A percentile compares a stretch with the other conserved stretches of the same genome.
Evolutionary conservation across 2,888 invertebrate species (phyloP).

Genomic region (Pachydiplax longipennis): DNA sequence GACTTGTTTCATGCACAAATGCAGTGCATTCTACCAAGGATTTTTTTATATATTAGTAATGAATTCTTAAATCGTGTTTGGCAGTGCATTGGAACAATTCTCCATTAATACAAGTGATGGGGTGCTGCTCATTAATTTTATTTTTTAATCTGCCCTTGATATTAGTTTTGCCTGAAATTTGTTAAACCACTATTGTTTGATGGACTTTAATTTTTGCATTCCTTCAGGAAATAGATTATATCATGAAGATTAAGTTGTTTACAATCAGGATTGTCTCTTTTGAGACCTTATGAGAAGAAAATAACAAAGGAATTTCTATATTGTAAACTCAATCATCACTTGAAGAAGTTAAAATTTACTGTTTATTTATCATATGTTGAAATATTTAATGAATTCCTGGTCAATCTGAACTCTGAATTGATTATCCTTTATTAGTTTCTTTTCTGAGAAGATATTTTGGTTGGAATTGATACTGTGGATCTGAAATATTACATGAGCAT

Average conservation of each 20-base stretch:
- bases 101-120: neutral
- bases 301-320: neutral
- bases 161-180: neutral
- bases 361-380: neutral
- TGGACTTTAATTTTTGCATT: slow-evolving; percentile 8
- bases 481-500: slow-evolving; percentile 26
- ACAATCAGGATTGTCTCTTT: neutral
- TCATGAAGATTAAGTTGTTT: slow-evolving; percentile 21
- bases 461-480: neutral
- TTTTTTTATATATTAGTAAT: slow-evolving; percentile 26
- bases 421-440: slow-evolving; percentile 4
- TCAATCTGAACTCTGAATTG: neutral
- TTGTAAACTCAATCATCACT: neutral
- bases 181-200: neutral
- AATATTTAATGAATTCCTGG: slow-evolving; percentile 7
- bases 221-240: neutral
- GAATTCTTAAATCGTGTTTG: slow-evolving; percentile 3
- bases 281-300: neutral
- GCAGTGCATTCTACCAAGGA: slow-evolving; percentile 6
- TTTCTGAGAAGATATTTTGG: neutral
- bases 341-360: neutral
- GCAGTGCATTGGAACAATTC: slow-evolving; percentile 10
- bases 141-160: neutral
- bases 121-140: slow-evolving; percentile 17
- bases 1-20: slow-evolving; percentile 10